Evolutionary conservation across 2,888 invertebrate species (phyloP).

Genomic region (Pseudococcus viburni): DNA sequence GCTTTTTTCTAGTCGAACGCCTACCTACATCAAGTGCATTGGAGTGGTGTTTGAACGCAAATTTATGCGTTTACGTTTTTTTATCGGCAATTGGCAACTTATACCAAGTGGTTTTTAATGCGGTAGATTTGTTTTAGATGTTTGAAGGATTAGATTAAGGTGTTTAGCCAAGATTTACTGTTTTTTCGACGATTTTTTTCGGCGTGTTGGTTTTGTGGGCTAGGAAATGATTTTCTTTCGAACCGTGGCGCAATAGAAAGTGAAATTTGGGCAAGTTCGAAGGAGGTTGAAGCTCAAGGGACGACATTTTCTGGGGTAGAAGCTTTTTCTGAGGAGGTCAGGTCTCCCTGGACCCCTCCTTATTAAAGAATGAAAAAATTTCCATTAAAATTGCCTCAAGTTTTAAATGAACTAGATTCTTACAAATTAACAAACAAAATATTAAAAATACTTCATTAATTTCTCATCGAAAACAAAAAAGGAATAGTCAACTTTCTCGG

Average conservation of each 20-base stretch:
- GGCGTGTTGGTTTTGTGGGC: not conserved
- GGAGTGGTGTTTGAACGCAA: conserved; percentile 35
- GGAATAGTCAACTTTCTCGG: not conserved
- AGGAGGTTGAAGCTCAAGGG: not conserved
- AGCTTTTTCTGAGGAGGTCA: no score
- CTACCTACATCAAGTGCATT: not conserved
- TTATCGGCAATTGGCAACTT: conserved; percentile 31
- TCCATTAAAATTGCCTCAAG: no score
- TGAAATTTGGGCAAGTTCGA: not conserved
- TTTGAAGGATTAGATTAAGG: not conserved
- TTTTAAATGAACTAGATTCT: no score
- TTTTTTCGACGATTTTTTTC: not conserved
- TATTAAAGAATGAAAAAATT: no score
- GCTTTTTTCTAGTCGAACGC: conserved; percentile 45
- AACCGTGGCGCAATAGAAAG: not conserved
- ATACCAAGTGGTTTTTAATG: conserved; percentile 24
- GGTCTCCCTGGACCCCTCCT: no score
- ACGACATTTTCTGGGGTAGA: not conserved
- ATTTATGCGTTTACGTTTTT: conserved; percentile 50
- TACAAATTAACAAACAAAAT: no score
- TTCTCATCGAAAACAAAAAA: not conserved
- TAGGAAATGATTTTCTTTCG: not conserved
- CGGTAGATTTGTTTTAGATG: conserved; percentile 10
- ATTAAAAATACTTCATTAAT: no score
- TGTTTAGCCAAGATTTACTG: not conserved